Percentiles rank a stretch among this genome's conserved stretches.
Conservation (phyloP, 1,140 invertebrate genomes). For the Oppia nitens region DNA sequence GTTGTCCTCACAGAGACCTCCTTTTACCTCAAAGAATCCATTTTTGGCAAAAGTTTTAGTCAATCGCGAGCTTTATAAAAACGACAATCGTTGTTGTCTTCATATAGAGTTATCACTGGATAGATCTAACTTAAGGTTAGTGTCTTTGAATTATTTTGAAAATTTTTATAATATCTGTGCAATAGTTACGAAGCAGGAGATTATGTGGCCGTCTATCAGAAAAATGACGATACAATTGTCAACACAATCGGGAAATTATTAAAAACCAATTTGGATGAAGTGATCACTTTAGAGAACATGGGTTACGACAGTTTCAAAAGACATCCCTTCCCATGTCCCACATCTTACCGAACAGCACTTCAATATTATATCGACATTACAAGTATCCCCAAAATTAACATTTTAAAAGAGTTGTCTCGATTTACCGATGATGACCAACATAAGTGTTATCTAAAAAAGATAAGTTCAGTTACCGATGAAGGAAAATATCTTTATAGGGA, state of each 20-base stretch:
- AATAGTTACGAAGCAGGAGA: slow-evolving; percentile 53
- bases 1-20: slow-evolving; percentile 72
- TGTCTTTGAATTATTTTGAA: slow-evolving; percentile 12
- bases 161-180: not conserved
- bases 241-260: slow-evolving; percentile 68
- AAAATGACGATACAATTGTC: slow-evolving; percentile 67
- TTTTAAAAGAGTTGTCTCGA: slow-evolving; percentile 84
- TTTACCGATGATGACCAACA: slow-evolving; percentile 58
- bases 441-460: slow-evolving; percentile 37
- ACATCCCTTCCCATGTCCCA: slow-evolving; percentile 97
- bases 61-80: slow-evolving; percentile 77
- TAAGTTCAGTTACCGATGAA: slow-evolving; percentile 39
- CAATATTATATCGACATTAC: slow-evolving; percentile 93
- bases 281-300: slow-evolving; percentile 46
- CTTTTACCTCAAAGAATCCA: slow-evolving; percentile 96
- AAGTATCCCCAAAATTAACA: slow-evolving; percentile 79
- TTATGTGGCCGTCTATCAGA: slow-evolving; percentile 89
- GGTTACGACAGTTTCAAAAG: slow-evolving; percentile 94
- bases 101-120: slow-evolving; percentile 77
- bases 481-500: slow-evolving; percentile 65
- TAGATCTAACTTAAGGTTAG: slow-evolving; percentile 36
- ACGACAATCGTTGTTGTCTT: slow-evolving; percentile 78
- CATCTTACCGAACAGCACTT: slow-evolving; percentile 85
- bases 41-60: slow-evolving; percentile 67
- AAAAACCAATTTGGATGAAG: slow-evolving; percentile 48